These are phyloP conservation scores for Canis aureus DNA, from an alignment of 2,113 vertebrate species.

Conservation along the genomic window DNA sequence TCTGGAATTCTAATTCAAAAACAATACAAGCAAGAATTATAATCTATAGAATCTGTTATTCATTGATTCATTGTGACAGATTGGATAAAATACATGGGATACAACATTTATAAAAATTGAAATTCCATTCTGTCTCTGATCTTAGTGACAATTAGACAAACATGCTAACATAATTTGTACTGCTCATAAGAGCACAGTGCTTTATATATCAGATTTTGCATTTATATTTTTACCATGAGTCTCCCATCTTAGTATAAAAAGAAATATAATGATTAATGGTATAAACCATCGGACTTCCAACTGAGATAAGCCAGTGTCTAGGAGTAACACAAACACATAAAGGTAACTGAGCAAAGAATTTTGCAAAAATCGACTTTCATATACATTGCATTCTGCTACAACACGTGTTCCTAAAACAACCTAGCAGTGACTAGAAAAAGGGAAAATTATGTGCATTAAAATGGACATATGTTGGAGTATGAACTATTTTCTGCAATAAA, in stretches of 20 bases:
- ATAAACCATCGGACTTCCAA: neutral
- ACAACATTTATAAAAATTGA: neutral
- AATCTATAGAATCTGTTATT: neutral
- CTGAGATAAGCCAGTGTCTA: neutral
- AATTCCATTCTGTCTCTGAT: neutral
- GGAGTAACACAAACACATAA: neutral
- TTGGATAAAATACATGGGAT: neutral
- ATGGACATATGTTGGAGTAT: neutral
- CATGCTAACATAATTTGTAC: neutral
- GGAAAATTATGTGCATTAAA: neutral
- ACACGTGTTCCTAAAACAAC: neutral
- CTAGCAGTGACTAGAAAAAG: neutral
- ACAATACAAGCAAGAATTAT: neutral
- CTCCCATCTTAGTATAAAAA: neutral
- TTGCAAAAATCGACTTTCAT: neutral
- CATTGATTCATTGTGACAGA: neutral
- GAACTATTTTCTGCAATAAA: neutral
- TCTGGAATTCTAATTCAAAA: neutral
- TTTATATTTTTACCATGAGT: neutral
- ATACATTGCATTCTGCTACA: neutral
- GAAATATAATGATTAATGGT: neutral
- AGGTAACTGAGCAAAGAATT: neutral
- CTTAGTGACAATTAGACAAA: neutral
- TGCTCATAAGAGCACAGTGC: neutral
- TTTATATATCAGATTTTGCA: neutral